Percentiles rank a stretch among this genome's conserved stretches.
Conservation (phyloP, 2,888 invertebrate species). For the Mythimna albipuncta region DNA sequence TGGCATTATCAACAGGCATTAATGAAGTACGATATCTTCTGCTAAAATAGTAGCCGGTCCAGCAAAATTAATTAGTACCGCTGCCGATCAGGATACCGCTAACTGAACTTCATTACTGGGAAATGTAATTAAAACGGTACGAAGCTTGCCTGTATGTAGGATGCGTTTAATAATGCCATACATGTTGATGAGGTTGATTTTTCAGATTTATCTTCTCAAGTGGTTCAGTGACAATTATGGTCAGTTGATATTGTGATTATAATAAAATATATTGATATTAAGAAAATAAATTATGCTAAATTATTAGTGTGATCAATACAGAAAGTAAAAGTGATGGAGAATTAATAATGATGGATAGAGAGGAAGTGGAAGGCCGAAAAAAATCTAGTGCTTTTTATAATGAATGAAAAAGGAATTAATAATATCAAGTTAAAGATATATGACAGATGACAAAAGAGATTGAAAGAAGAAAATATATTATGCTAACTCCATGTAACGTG, state of each 20-base stretch:
- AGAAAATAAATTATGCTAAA: too few relatives aligned
- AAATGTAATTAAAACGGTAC: not conserved
- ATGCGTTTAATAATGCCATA: not conserved
- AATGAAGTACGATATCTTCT: slow-evolving; percentile 1
- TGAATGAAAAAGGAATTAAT: not conserved
- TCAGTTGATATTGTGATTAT: not conserved
- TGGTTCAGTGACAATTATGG: not conserved
- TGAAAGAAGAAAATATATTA: not conserved
- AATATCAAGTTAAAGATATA: not conserved
- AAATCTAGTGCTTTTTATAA: not conserved
- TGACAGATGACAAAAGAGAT: not conserved
- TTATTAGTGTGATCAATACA: too few relatives aligned
- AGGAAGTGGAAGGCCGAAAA: too few relatives aligned
- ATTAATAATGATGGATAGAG: too few relatives aligned
- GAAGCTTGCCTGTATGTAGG: not conserved
- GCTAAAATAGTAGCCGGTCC: not conserved
- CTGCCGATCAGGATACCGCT: not conserved
- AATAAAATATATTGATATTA: too few relatives aligned
- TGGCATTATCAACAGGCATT: not conserved
- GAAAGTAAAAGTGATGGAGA: too few relatives aligned
- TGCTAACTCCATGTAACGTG: not conserved
- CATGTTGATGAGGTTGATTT: not conserved
- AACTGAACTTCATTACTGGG: not conserved
- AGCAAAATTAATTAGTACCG: slow-evolving; percentile 1
- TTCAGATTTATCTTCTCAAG: too few relatives aligned